These are phyloP conservation scores for Ancistrus triradiatus DNA, from an alignment of 2,113 vertebrate genomes.

Conservation along the genomic window DNA sequence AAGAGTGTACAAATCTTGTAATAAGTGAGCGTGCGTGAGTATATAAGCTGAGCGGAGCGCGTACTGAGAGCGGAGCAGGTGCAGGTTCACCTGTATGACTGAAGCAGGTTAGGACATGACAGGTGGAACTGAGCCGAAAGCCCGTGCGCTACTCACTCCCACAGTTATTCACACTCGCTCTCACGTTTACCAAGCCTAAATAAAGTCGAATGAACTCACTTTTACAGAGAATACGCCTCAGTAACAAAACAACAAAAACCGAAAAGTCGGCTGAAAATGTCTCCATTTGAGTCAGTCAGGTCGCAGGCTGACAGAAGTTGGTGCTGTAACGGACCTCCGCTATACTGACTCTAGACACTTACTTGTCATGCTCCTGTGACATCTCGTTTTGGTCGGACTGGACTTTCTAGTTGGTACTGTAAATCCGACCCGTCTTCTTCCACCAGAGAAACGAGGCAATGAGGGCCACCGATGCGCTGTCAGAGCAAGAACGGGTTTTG, in stretches of 20 bases:
- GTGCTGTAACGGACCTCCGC: constrained; percentile 39
- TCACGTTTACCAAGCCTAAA: not conserved
- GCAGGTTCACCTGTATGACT: constrained; percentile 65
- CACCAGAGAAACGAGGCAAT: constrained; percentile 64
- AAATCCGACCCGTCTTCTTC: constrained; percentile 83
- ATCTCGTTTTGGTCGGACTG: constrained; percentile 92
- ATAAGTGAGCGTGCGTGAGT: not conserved
- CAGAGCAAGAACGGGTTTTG: constrained; percentile 84
- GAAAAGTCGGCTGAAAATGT: not conserved
- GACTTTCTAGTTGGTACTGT: constrained; percentile 94
- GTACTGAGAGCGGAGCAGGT: constrained; percentile 58
- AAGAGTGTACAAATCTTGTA: constrained; percentile 14
- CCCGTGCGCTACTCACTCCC: not conserved
- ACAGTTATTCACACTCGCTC: constrained; percentile 10
- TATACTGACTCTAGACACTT: constrained; percentile 68
- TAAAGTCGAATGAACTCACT: too few relatives aligned
- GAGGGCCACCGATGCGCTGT: constrained; percentile 72
- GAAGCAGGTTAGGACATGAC: constrained; percentile 65
- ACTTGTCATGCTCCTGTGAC: constrained; percentile 99
- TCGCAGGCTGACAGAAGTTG: constrained; percentile 28
- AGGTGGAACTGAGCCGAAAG: constrained; percentile 55
- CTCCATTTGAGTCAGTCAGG: not conserved
- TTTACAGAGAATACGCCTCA: too few relatives aligned
- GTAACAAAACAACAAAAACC: too few relatives aligned
- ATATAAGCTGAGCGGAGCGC: not conserved